Conservation (phyloP, 2,113 vertebrate species). For the Triplophysa tibetana region DNA sequence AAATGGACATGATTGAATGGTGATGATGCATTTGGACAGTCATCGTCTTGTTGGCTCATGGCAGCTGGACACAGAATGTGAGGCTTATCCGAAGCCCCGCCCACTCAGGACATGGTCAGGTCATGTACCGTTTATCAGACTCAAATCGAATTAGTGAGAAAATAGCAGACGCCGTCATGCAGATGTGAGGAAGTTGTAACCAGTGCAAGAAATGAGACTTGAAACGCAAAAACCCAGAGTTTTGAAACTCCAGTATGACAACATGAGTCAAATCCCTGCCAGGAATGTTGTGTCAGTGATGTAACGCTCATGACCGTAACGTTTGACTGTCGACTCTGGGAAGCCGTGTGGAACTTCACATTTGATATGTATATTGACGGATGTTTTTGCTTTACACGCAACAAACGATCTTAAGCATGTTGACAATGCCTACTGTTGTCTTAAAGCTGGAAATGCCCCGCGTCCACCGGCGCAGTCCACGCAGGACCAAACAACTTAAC, state of each 20-base stretch:
- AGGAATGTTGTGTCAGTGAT: neutral
- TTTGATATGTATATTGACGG: neutral
- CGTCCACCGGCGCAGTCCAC: neutral
- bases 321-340: neutral
- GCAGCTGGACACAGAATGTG: neutral
- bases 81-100: no score
- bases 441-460: neutral
- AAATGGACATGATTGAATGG: no score
- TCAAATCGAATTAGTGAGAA: slow-evolving; percentile 18
- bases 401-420: neutral
- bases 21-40: no score
- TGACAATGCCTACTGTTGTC: neutral
- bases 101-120: neutral
- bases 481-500: neutral
- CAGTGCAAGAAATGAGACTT: neutral
- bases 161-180: neutral
- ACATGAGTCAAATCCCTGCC: neutral
- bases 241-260: neutral
- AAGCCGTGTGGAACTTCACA: neutral
- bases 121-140: neutral
- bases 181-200: neutral
- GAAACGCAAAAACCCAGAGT: neutral
- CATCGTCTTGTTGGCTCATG: neutral
- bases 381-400: neutral
- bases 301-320: neutral